Evolutionary conservation across 2,888 invertebrate genomes (phyloP), one percentile per base, ranked within the genome.

Genomic region (Drepana falcataria): DNA sequence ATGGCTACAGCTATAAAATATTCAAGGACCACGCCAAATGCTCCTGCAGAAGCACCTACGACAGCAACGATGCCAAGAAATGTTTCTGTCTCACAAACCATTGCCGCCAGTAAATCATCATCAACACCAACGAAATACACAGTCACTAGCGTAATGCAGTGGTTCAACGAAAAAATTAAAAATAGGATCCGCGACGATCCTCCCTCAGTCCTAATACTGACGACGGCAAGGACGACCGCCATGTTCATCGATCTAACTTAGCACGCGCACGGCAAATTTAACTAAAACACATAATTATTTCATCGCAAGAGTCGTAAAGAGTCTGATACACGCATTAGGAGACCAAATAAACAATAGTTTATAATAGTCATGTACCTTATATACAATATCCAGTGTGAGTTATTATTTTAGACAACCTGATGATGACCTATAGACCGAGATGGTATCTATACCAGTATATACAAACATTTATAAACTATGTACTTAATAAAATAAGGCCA

Each of bases 91-190:
- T 41, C 34, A 40, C 4, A 55, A 3, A 49, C 47, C 2, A 35
- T 37, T 21, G 47, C 35, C 7, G 9, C 33, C 6, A 40, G 35
- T 9, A 33, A 21, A 4, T 47, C 47, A 5, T 49, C 69, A 9
- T 9, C 9, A 9, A 44, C 47, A 5, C 40, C 69, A 9, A 2
- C 9, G 44, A 44, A 44, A 9, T 9, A 44, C 44, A 44, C 44
- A 44, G 44, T 44, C 7, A 73, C 76, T 0, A 70, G 68, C 55
- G 70, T 66, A 4, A 76, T 85, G 75, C 72, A 80, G 7, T 85
- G 85, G 84, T 83, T 85, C 52, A 74, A 73, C 40, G 59, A 63
- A 52, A 63, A 67, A 51, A 57, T 76, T 33, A 65, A 63, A 55
- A 57, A 63, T n/a, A 72, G 65, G 56, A 52, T 77, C 2, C 67